Conservation (phyloP, 2,113 vertebrate species). For the Scomber japonicus region DNA sequence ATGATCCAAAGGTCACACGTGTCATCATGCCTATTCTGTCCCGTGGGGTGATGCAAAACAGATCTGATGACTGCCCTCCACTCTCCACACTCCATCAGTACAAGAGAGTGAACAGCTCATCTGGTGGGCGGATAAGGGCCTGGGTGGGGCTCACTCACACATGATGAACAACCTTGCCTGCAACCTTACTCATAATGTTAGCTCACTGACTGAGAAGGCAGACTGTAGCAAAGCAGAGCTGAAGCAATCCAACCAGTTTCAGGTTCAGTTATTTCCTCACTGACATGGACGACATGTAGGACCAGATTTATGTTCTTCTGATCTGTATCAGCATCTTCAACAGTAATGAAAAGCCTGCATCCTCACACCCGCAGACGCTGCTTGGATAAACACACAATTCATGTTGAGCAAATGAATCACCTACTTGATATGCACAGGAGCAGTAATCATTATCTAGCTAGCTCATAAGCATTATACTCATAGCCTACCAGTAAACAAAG, state of each 20-base stretch:
- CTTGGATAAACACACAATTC: conserved; percentile 64
- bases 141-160: conserved; percentile 48
- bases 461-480: conserved; percentile 65
- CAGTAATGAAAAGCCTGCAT: conserved; percentile 45
- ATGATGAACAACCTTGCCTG: conserved; percentile 59
- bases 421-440: conserved; percentile 70
- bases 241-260: conserved; percentile 18
- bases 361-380: conserved; percentile 34
- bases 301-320: conserved; percentile 45
- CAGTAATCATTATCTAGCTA: conserved; percentile 63
- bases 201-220: conserved; percentile 15
- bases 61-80: conserved; percentile 67
- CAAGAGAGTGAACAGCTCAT: conserved; percentile 37
- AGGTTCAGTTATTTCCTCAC: conserved; percentile 8
- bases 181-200: conserved; percentile 34
- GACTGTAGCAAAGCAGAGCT: background rate
- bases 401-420: conserved; percentile 59
- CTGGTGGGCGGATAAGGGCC: conserved; percentile 51
- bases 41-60: conserved; percentile 61
- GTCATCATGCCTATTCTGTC: conserved; percentile 71
- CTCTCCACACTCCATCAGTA: conserved; percentile 38
- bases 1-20: conserved; percentile 72
- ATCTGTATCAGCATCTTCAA: conserved; percentile 66
- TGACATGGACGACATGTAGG: conserved; percentile 3
- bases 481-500: conserved; percentile 67